Conservation (phyloP, 1,140 invertebrate species). For the Pseudoatta argentina region DNA sequence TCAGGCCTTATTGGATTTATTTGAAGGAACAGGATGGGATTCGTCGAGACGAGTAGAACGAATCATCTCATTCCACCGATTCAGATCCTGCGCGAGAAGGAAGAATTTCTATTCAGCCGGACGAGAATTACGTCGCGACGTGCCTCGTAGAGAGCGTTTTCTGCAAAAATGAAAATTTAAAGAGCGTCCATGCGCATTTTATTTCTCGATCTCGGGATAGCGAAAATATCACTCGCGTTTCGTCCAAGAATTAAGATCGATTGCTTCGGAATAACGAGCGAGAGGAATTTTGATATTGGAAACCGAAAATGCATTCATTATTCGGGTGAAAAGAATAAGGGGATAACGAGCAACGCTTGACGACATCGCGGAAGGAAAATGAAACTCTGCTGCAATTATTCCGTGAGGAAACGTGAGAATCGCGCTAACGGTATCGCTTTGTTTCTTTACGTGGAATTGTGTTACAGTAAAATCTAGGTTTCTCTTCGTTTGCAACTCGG, state of each 20-base stretch:
- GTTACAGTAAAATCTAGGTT: conserved; percentile 26
- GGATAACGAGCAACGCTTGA: conserved; percentile 1
- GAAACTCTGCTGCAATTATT: conserved; percentile 24
- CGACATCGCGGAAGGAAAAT: conserved; percentile 26
- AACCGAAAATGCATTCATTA: neutral
- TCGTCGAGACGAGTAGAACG: conserved; percentile 9
- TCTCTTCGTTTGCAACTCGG: neutral
- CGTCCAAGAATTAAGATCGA: neutral
- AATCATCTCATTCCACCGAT: conserved; percentile 32
- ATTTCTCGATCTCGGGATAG: neutral
- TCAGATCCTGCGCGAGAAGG: neutral
- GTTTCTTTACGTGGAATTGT: conserved; percentile 17
- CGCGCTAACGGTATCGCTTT: conserved; percentile 12
- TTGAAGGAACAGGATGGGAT: neutral
- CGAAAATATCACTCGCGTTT: neutral
- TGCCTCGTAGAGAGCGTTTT: neutral
- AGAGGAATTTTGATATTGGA: neutral
- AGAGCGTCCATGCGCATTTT: neutral
- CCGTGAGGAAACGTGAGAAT: conserved; percentile 9
- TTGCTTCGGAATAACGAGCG: neutral
- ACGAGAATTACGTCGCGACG: conserved; percentile 26
- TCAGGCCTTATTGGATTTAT: conserved; percentile 38
- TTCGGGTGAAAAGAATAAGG: conserved; percentile 13
- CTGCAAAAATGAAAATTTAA: conserved; percentile 50
- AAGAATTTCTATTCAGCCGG: conserved; percentile 28